Evolutionary conservation across 2,888 invertebrate species (phyloP), one percentile per base, ranked within the genome.

Genomic region (Blastobasis lacticolella): DNA sequence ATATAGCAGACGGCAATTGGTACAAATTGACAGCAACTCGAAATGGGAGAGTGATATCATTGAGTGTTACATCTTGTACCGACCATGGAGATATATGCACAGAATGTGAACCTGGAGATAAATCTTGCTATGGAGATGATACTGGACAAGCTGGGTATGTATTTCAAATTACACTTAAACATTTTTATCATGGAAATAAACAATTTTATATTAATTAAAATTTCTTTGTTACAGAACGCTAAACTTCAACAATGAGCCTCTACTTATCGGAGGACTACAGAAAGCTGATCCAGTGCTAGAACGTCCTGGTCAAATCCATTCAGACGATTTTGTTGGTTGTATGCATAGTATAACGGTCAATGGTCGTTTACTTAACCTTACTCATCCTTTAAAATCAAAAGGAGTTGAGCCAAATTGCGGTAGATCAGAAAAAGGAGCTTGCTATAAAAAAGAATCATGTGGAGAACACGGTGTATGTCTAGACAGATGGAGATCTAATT

Each of bases 301-400:
- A 74, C 91, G 97, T 46, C 95, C 95, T 0, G 96, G 96, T 0
- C 97, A 97, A 81, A 92, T 98, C 43, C 94, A 94, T 66, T 94
- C 97, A 0, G 97, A 97, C 71, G 97, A 98, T 74, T 92, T 98
- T 55, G 93, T 97, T 10, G 98, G 98, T 5, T 98, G 98, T 71
- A 92, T 98, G 60, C 96, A 97, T 69, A 96, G 96, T 61, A 94
- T 97, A 2, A 92, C 94, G 0, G 91, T 98, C 50, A 97, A 98
- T 69, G 97, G 97, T 4, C 91, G 96, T 36, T 87, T 92, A 0
- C 74, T 97, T 37, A 97, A 97, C 71, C 84, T 97, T 49, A 94
- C 94, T 54, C 92, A 90, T 61, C 95, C 97, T 0, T 63, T 95
- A 3, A 88, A 92, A 49, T 92, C 94, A 4, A 89, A 92, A 5